phyloP scores from a whole-genome alignment of 2,888 invertebrate species.

The Mylabris sibirica region DNA sequence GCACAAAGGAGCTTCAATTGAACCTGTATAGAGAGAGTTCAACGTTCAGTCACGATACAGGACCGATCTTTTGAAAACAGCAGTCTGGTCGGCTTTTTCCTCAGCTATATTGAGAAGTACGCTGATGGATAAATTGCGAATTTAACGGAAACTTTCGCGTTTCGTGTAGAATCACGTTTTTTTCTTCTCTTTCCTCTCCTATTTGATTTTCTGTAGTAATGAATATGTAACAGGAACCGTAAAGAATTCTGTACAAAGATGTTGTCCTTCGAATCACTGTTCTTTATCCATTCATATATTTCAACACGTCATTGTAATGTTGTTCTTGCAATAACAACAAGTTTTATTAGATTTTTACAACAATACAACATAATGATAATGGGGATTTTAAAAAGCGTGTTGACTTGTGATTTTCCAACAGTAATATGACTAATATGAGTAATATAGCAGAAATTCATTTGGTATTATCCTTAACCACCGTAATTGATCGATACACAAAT shows the following conservation, averaged over 20 bases:
- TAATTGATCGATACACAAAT: neutral
- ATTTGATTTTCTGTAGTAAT: constrained; percentile 2
- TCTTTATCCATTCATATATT: constrained; percentile 39
- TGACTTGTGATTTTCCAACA: neutral
- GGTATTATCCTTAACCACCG: neutral
- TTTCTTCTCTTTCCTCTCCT: neutral
- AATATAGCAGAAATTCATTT: constrained; percentile 9
- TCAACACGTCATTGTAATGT: constrained; percentile 35
- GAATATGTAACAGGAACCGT: constrained; percentile 33
- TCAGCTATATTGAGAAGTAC: neutral
- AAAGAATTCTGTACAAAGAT: constrained; percentile 27
- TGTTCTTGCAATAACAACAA: constrained; percentile 25
- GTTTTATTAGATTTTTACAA: constrained; percentile 20
- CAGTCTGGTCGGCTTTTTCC: constrained; percentile 7
- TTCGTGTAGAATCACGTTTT: neutral
- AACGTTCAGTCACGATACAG: constrained; percentile 33
- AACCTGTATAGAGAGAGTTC: constrained; percentile 29
- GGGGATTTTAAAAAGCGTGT: constrained; percentile 14
- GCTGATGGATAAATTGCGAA: too few species aligned
- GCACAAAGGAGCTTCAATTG: constrained; percentile 27
- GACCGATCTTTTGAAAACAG: constrained; percentile 2
- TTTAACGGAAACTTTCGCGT: neutral
- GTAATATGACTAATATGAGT: neutral
- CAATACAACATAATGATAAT: constrained; percentile 14
- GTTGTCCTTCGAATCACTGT: constrained; percentile 34